A percentile compares a stretch with the other conserved stretches of the same genome.
These are phyloP conservation scores for Zeugodacus cucurbitae DNA, from an alignment of 1,140 invertebrate species.

Conservation along the genomic window DNA sequence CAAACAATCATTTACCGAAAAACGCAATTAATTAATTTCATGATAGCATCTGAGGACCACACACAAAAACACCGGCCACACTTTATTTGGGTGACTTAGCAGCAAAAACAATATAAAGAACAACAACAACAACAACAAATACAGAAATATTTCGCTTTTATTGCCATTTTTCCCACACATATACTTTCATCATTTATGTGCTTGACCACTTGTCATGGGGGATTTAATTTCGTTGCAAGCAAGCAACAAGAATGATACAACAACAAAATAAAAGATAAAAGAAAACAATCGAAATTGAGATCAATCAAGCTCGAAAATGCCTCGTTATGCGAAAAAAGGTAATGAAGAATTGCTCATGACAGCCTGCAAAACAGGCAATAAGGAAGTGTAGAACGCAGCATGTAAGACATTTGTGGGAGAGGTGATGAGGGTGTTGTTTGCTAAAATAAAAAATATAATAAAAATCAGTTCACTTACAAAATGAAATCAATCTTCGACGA, in stretches of 20 bases:
- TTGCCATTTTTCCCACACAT: background rate
- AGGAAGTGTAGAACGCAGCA: background rate
- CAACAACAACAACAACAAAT: background rate
- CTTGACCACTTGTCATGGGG: background rate
- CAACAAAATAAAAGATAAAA: background rate
- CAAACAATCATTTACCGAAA: background rate
- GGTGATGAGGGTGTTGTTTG: too few species aligned
- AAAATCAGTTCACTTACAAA: background rate
- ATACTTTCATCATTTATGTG: background rate
- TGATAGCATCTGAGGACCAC: background rate
- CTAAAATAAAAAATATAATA: background rate
- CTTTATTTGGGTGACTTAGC: background rate
- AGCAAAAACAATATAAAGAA: background rate
- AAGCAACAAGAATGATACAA: background rate
- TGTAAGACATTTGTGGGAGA: too few species aligned
- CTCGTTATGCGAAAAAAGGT: conserved; percentile 11
- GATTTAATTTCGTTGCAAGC: background rate
- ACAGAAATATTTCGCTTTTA: background rate
- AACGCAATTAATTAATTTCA: conserved; percentile 33
- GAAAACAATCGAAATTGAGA: background rate
- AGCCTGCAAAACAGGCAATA: background rate
- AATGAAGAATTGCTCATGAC: background rate
- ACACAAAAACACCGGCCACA: background rate
- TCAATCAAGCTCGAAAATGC: conserved; percentile 8
- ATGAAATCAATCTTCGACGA: conserved; percentile 4